phyloP scores from a whole-genome alignment of 2,888 invertebrate species.

The Eupithecia subfuscata region DNA sequence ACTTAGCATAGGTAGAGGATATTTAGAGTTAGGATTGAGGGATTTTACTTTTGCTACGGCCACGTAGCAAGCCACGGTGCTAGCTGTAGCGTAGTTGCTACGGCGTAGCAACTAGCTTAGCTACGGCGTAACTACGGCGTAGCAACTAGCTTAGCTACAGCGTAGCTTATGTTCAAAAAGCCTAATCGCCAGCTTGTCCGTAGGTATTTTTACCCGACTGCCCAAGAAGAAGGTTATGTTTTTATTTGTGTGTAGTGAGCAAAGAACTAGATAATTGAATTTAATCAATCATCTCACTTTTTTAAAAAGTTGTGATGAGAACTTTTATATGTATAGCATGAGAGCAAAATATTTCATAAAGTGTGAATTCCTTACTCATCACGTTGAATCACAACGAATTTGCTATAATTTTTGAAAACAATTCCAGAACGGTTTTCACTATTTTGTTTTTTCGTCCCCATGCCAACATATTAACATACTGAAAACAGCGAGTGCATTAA shows the following conservation, averaged over 20 bases:
- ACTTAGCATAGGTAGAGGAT: not conserved
- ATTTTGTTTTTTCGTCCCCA: not conserved
- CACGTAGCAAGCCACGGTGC: not conserved
- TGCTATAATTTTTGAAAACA: not conserved
- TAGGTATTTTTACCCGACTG: not conserved
- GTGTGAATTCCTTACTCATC: not conserved
- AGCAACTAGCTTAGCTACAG: not conserved
- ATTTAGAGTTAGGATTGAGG: not conserved
- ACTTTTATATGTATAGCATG: too few species aligned
- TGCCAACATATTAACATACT: constrained; percentile 17
- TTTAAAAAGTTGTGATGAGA: not conserved
- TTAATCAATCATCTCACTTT: not conserved
- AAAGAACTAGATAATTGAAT: too few species aligned
- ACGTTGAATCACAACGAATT: not conserved
- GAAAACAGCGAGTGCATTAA: constrained; percentile 29
- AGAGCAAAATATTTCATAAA: not conserved
- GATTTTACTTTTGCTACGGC: not conserved
- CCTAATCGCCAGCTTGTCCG: not conserved
- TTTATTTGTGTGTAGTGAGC: not conserved
- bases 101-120: not conserved
- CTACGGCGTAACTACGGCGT: not conserved
- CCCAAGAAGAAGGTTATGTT: not conserved
- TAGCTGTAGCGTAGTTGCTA: not conserved
- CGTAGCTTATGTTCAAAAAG: not conserved
- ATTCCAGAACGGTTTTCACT: not conserved